Evolutionary conservation across 1,140 invertebrate species (phyloP).

Genomic region (Riptortus pedestris): DNA sequence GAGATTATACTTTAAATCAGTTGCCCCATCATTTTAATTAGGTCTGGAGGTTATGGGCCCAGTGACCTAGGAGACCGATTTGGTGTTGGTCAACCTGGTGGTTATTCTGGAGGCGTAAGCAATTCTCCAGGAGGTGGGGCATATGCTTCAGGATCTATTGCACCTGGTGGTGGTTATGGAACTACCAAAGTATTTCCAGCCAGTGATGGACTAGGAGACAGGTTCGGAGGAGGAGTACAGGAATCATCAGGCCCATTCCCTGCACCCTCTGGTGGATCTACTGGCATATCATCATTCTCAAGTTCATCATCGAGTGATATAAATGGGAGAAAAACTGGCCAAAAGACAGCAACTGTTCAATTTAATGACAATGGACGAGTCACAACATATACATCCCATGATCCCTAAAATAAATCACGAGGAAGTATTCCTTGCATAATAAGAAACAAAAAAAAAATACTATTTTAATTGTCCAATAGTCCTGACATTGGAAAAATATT

Average conservation of each 20-base stretch:
- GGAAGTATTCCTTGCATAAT: too few species aligned
- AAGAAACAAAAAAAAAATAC: too few species aligned
- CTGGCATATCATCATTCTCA: constrained; percentile 50
- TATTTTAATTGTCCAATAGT: too few species aligned
- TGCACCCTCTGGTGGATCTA: constrained; percentile 37
- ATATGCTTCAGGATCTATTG: constrained; percentile 32
- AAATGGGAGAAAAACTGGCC: constrained; percentile 45
- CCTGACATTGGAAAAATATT: too few species aligned
- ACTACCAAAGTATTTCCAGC: constrained; percentile 35
- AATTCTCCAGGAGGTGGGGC: constrained; percentile 18
- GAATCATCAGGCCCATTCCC: constrained; percentile 25
- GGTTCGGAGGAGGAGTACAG: constrained; percentile 36
- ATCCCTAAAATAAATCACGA: constrained; percentile 24
- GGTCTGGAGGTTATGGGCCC: neutral
- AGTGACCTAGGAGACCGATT: constrained; percentile 2
- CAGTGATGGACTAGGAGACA: constrained; percentile 48
- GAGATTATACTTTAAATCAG: neutral
- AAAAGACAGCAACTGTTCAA: constrained; percentile 49
- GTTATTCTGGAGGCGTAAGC: neutral
- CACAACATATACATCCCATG: constrained; percentile 34
- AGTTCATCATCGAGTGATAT: constrained; percentile 45
- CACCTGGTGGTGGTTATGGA: constrained; percentile 36
- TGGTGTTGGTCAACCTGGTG: neutral
- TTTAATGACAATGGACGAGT: constrained; percentile 62
- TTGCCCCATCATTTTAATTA: neutral